A percentile compares a stretch with the other conserved stretches of the same genome.
These are phyloP conservation scores for Indicator indicator DNA, from an alignment of 2,113 vertebrate genomes.

Conservation along the genomic window DNA sequence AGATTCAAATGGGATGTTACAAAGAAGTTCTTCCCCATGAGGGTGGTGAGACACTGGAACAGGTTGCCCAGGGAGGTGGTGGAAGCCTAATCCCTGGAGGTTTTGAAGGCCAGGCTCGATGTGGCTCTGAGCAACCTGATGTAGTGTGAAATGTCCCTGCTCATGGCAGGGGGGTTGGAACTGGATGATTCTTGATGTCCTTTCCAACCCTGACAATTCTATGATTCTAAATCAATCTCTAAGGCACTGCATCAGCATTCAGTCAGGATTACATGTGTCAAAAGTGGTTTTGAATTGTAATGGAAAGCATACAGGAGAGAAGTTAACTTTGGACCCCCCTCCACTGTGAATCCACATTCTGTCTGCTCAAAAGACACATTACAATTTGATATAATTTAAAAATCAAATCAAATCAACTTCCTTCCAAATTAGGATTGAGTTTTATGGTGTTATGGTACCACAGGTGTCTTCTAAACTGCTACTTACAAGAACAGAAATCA, in stretches of 20 bases:
- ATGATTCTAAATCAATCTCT: too few species aligned
- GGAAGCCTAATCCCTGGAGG: too few species aligned
- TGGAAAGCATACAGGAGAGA: background rate
- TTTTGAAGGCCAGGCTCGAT: too few species aligned
- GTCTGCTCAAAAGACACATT: background rate
- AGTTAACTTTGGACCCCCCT: background rate
- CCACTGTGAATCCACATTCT: background rate
- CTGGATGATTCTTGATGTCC: too few species aligned
- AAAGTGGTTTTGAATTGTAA: background rate
- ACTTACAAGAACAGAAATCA: background rate
- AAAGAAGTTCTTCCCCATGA: too few species aligned
- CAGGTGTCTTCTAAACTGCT: background rate
- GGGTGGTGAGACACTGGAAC: too few species aligned
- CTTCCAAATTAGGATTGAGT: background rate
- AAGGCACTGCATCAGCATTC: background rate
- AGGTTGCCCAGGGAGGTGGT: too few species aligned
- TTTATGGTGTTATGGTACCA: background rate
- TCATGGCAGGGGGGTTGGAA: too few species aligned
- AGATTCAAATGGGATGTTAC: too few species aligned
- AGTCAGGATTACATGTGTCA: background rate
- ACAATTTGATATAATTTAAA: background rate
- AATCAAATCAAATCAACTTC: background rate
- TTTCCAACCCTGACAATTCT: too few species aligned
- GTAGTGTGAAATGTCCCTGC: too few species aligned
- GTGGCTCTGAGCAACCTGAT: too few species aligned